Percentiles rank a stretch among this genome's conserved stretches.
Conservation (phyloP, 1,140 invertebrate species). For the Dolichoris vasculosae region DNA sequence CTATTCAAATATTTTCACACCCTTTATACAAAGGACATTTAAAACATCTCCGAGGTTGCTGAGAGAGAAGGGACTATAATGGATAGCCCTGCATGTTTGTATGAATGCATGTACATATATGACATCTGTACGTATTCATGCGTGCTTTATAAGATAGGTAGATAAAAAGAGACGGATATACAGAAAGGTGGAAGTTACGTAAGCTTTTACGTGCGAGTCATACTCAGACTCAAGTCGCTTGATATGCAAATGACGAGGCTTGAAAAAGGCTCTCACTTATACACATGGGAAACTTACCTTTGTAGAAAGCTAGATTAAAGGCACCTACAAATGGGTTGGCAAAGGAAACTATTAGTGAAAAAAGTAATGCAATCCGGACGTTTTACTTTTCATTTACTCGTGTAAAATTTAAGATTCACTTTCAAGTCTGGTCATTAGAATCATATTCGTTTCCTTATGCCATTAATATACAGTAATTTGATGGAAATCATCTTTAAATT, state of each 20-base stretch:
- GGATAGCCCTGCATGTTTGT: background rate
- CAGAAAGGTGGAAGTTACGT: background rate
- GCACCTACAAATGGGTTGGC: slow-evolving; percentile 62
- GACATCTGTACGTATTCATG: background rate
- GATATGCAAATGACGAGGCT: slow-evolving; percentile 50
- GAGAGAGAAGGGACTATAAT: background rate
- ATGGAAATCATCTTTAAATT: background rate
- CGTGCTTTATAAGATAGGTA: no score
- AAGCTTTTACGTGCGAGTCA: slow-evolving; percentile 3
- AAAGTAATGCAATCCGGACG: slow-evolving; percentile 61
- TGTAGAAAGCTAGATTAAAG: slow-evolving; percentile 67
- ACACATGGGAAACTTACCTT: slow-evolving; percentile 52
- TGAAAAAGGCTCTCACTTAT: slow-evolving; percentile 50
- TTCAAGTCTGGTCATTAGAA: slow-evolving; percentile 15
- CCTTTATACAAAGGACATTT: slow-evolving; percentile 33
- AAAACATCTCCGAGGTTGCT: slow-evolving; percentile 24
- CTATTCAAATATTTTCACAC: slow-evolving; percentile 27
- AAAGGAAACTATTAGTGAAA: slow-evolving; percentile 66
- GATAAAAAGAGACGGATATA: slow-evolving; percentile 24
- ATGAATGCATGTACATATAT: background rate
- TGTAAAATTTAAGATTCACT: slow-evolving; percentile 1
- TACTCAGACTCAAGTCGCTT: slow-evolving; percentile 28
- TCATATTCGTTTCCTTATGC: background rate
- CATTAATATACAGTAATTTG: background rate
- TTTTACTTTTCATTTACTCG: slow-evolving; percentile 32